Conservation (phyloP, 2,797 vertebrate species). For the Phaenicophaeus curvirostris region DNA sequence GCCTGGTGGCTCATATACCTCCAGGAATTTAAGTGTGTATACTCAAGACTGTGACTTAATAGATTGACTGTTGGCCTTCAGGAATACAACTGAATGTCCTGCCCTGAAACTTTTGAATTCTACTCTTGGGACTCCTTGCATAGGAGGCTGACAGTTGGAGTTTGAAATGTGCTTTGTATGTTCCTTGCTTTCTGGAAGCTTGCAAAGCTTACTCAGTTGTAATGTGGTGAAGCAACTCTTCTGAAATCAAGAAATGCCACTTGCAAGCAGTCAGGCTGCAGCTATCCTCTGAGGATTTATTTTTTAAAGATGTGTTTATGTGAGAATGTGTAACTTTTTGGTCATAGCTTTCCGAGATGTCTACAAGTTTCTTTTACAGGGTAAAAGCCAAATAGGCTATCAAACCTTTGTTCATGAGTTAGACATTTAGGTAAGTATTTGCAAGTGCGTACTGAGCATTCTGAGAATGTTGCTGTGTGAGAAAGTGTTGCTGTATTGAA, state of each 20-base stretch:
- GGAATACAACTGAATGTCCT: neutral
- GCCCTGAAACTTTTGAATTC: neutral
- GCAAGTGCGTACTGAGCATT: neutral
- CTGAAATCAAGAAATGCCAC: neutral
- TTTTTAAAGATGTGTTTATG: neutral
- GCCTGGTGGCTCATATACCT: neutral
- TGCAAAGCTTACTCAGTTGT: neutral
- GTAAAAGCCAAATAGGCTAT: neutral
- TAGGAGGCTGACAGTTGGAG: neutral
- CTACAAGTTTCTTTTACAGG: neutral
- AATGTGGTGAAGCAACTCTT: neutral
- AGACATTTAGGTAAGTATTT: neutral
- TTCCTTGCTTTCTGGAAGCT: neutral
- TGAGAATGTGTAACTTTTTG: neutral
- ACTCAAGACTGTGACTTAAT: neutral
- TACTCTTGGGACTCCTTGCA: neutral
- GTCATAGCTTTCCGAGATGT: neutral
- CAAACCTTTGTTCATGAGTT: neutral
- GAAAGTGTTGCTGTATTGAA: neutral
- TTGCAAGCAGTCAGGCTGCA: neutral
- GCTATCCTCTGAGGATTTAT: neutral
- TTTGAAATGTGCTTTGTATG: neutral
- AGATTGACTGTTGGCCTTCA: neutral
- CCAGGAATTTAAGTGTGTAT: neutral
- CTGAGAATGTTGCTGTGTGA: neutral